Evolutionary conservation across 1,140 invertebrate genomes (phyloP).

Genomic region (Proales similis): DNA sequence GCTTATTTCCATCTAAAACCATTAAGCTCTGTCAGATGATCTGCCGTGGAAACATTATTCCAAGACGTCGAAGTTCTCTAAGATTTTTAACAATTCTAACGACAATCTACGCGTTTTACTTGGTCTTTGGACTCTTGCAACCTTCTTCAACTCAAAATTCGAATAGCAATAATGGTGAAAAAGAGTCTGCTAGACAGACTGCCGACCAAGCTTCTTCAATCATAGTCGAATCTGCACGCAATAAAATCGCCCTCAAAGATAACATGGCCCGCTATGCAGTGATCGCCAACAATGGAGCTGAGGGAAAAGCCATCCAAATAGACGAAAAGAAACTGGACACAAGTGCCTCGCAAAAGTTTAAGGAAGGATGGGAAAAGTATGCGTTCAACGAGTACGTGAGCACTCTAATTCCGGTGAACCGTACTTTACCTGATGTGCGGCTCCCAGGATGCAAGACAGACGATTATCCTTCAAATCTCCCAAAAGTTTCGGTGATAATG

Average conservation of each 20-base stretch:
- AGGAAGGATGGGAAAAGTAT: constrained; percentile 91
- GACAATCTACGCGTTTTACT: no score
- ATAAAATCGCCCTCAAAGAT: constrained; percentile 20
- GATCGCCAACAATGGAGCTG: constrained; percentile 57
- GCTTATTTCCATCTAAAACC: no score
- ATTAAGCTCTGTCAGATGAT: no score
- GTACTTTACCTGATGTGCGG: constrained; percentile 80
- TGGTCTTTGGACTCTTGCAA: no score
- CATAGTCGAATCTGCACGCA: no score
- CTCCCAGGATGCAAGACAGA: constrained; percentile 80
- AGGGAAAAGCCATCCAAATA: constrained; percentile 75
- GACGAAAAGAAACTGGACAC: constrained; percentile 68
- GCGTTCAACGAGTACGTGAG: constrained; percentile 97
- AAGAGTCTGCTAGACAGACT: no score
- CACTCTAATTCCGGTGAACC: constrained; percentile 87
- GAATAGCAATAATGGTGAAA: no score
- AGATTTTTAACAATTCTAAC: no score
- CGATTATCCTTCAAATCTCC: constrained; percentile 69
- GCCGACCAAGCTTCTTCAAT: no score
- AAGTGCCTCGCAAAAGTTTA: constrained; percentile 76
- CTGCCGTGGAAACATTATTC: no score
- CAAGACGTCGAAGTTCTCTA: no score
- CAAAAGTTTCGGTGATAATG: constrained; percentile 84
- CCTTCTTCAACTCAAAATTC: no score
- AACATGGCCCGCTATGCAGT: constrained; percentile 24